These are phyloP conservation scores for Caracal caracal DNA, from an alignment of 2,113 vertebrate species.

Conservation along the genomic window DNA sequence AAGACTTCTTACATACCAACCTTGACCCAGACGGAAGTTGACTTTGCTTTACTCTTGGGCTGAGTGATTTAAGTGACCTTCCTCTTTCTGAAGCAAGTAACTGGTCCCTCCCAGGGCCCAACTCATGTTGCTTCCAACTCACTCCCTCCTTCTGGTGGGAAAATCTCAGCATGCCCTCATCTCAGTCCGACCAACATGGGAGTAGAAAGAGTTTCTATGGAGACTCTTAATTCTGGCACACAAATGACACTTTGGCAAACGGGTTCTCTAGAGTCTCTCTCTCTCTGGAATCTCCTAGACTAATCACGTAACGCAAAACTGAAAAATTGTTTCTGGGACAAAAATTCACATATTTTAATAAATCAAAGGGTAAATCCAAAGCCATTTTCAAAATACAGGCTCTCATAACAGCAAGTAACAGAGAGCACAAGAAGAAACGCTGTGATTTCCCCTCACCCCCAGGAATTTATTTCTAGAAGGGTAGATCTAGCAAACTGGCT, in stretches of 20 bases:
- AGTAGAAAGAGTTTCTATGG: neutral
- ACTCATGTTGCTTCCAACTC: neutral
- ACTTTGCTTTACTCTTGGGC: neutral
- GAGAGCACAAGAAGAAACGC: neutral
- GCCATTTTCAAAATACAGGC: constrained; percentile 35
- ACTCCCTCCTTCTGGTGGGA: neutral
- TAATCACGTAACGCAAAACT: neutral
- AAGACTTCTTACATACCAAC: neutral
- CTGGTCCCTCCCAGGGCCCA: neutral
- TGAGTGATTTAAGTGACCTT: neutral
- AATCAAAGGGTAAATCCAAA: constrained; percentile 21
- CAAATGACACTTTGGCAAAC: neutral
- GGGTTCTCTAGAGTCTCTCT: neutral
- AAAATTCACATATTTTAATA: constrained; percentile 31
- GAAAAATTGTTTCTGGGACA: neutral
- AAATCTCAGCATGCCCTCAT: neutral
- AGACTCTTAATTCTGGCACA: constrained; percentile 26
- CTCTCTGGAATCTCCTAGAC: neutral
- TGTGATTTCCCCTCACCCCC: neutral
- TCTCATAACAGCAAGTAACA: neutral
- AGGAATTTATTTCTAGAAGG: neutral
- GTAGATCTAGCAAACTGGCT: neutral
- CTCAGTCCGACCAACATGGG: neutral
- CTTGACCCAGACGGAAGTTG: neutral
- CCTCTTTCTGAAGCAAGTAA: neutral